A percentile compares a stretch with the other conserved stretches of the same genome.
These are phyloP conservation scores for Bombyx huttoni DNA, from an alignment of 2,888 invertebrate genomes.

Conservation along the genomic window DNA sequence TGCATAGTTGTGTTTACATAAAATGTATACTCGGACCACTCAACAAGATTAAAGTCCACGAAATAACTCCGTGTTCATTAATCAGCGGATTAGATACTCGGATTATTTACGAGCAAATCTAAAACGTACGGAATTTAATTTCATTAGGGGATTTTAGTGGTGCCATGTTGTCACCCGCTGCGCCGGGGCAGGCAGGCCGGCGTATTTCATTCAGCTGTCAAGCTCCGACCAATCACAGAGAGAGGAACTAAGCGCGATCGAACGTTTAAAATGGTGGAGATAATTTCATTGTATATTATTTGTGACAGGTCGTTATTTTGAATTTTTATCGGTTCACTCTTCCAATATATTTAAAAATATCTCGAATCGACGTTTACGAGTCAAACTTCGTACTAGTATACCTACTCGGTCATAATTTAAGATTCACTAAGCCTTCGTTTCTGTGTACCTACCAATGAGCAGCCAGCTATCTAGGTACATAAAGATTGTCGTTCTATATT, in stretches of 20 bases:
- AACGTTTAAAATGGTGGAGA: conserved; percentile 68
- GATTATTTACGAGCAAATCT: conserved; percentile 66
- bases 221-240: conserved; percentile 45
- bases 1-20: not conserved
- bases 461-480: conserved; percentile 22
- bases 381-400: conserved; percentile 3
- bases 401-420: not conserved
- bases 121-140: conserved; percentile 72
- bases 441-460: conserved; percentile 9
- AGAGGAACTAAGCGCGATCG: conserved; percentile 39
- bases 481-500: conserved; percentile 59
- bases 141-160: conserved; percentile 67
- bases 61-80: conserved; percentile 50
- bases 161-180: conserved; percentile 68
- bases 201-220: conserved; percentile 70
- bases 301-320: conserved; percentile 72
- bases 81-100: conserved; percentile 68
- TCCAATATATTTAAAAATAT: conserved; percentile 51
- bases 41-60: conserved; percentile 32
- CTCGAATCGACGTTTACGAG: conserved; percentile 21
- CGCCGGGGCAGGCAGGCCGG: conserved; percentile 42
- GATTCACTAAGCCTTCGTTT: conserved; percentile 9
- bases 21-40: conserved; percentile 12
- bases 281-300: conserved; percentile 72
- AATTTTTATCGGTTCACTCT: conserved; percentile 56